Evolutionary conservation across 2,797 vertebrate genomes (phyloP).

Genomic region (Leptoclinus maculatus): DNA sequence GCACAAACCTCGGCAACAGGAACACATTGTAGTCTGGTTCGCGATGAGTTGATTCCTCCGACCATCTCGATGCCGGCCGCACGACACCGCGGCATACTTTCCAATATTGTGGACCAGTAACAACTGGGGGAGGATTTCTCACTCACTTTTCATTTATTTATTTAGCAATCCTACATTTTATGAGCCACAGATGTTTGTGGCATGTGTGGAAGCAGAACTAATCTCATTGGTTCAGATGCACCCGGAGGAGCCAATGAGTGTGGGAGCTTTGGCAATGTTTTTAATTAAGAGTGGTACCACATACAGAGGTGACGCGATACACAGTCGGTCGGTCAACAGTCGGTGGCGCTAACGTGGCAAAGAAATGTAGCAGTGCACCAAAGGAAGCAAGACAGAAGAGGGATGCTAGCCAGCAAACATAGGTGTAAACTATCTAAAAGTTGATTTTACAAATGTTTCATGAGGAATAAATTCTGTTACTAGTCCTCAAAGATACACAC

Average conservation of each 20-base stretch:
- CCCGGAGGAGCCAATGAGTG: background rate
- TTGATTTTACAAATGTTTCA: too few species aligned
- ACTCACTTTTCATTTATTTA: background rate
- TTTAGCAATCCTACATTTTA: conserved; percentile 7
- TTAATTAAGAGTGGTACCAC: background rate
- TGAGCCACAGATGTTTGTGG: conserved; percentile 27
- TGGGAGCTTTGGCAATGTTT: background rate
- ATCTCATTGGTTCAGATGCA: background rate
- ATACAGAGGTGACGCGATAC: background rate
- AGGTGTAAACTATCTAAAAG: background rate
- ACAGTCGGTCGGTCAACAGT: too few species aligned
- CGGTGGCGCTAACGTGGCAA: background rate
- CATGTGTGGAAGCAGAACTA: background rate
- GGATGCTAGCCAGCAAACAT: background rate
- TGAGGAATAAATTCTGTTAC: too few species aligned
- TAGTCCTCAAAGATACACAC: background rate
- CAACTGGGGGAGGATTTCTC: conserved; percentile 3
- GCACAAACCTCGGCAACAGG: conserved; percentile 9
- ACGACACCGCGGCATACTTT: background rate
- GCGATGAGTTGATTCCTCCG: background rate
- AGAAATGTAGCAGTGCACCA: background rate
- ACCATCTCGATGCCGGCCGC: background rate
- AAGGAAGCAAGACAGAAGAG: background rate
- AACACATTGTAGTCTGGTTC: background rate
- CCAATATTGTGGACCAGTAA: background rate